Percentiles rank a stretch among this genome's conserved stretches.
Conservation (phyloP, 2,113 vertebrate species). For the Mystacornis crossleyi region DNA sequence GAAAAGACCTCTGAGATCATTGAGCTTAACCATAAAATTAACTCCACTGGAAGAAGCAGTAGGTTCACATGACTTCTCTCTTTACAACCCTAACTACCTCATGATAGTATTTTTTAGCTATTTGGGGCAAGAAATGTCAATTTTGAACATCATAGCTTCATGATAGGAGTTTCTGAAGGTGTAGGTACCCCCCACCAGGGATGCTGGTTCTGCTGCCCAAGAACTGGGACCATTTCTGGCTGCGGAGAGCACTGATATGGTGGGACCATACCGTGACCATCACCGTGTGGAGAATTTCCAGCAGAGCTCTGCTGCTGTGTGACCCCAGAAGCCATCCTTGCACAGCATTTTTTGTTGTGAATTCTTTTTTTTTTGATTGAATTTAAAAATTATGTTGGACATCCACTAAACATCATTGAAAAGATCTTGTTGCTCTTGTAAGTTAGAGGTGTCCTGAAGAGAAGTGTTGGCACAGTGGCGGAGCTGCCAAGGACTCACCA, state of each 20-base stretch:
- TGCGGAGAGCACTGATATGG: neutral
- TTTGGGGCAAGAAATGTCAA: neutral
- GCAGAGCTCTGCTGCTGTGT: neutral
- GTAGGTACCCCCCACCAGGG: accelerated
- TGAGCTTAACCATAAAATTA: neutral
- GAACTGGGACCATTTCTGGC: neutral
- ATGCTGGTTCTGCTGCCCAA: neutral
- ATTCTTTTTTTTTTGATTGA: neutral
- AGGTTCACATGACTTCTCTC: neutral
- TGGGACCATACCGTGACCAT: accelerated
- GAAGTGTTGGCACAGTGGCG: neutral
- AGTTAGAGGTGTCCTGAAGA: neutral
- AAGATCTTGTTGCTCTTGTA: neutral
- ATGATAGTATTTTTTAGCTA: neutral
- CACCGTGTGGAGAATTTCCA: neutral
- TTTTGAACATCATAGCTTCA: neutral
- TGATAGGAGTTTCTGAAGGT: neutral
- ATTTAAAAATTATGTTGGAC: neutral
- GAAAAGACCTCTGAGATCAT: neutral
- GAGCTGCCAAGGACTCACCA: neutral
- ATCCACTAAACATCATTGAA: neutral
- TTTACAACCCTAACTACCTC: neutral
- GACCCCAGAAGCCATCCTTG: neutral
- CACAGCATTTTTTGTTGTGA: neutral
- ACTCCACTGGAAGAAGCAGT: neutral